Percentiles rank a stretch among this genome's conserved stretches.
Conservation (phyloP, 1,140 invertebrate genomes). For the Drosophila kurseongensis region DNA sequence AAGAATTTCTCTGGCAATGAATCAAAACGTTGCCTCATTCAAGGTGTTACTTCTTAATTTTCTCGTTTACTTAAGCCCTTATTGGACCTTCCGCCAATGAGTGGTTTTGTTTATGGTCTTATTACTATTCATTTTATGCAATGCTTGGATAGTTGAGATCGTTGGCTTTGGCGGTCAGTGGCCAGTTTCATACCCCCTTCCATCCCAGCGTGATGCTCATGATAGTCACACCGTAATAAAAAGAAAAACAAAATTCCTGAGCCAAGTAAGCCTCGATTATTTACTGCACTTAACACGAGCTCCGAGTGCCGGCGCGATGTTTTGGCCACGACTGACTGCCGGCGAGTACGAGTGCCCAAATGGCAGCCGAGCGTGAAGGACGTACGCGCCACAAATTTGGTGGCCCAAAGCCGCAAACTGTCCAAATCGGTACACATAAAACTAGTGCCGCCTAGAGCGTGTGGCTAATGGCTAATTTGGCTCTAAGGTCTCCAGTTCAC, state of each 20-base stretch:
- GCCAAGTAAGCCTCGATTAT: slow-evolving; percentile 57
- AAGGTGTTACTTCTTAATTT: background rate
- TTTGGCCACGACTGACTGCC: slow-evolving; percentile 34
- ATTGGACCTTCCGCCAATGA: background rate
- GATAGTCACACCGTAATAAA: slow-evolving; percentile 28
- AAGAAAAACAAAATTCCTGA: slow-evolving; percentile 45
- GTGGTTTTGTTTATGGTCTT: slow-evolving; percentile 2
- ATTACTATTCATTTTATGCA: background rate
- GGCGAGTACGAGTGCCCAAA: slow-evolving; percentile 46
- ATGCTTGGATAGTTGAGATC: slow-evolving; percentile 13
- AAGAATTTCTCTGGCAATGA: background rate
- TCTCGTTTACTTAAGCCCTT: slow-evolving; percentile 7
- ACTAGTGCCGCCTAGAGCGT: slow-evolving; percentile 12
- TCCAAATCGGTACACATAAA: slow-evolving; percentile 18
- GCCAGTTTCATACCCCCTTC: slow-evolving; percentile 3
- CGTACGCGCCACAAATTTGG: slow-evolving; percentile 64
- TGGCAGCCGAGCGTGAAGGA: slow-evolving; percentile 65
- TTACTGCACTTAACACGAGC: slow-evolving; percentile 74
- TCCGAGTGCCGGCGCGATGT: slow-evolving; percentile 21
- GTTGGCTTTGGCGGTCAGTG: slow-evolving; percentile 22
- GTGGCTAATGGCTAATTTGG: slow-evolving; percentile 27
- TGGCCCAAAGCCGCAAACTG: slow-evolving; percentile 49
- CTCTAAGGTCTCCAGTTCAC: slow-evolving; percentile 28
- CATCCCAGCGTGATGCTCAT: slow-evolving; percentile 17
- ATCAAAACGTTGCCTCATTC: background rate